Evolutionary conservation across 2,113 vertebrate genomes (phyloP).

Genomic region (Mohoua ochrocephala): DNA sequence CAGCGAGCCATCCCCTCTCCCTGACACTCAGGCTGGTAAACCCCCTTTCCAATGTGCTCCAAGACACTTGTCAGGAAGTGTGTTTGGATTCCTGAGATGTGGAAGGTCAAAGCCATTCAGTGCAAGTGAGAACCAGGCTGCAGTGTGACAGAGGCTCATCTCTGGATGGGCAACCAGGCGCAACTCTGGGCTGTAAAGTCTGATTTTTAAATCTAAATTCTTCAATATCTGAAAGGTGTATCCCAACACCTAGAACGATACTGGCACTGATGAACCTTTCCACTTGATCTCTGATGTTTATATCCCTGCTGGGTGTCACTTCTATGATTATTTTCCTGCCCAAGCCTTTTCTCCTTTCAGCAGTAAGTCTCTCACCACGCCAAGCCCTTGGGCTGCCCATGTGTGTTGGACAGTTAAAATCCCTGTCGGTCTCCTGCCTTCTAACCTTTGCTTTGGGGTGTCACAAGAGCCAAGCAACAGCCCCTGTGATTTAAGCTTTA

Average conservation of each 20-base stretch:
- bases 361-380: fast-evolving
- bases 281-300: not conserved
- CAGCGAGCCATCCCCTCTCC: not conserved
- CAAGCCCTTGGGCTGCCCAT: not conserved
- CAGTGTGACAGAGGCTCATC: not conserved
- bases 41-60: not conserved
- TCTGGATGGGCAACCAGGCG: not conserved
- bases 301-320: not conserved
- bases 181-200: not conserved
- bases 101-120: not conserved
- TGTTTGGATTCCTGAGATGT: not conserved
- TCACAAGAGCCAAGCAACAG: not conserved
- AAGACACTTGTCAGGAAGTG: not conserved
- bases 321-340: not conserved
- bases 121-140: not conserved
- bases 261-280: not conserved
- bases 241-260: not conserved
- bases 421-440: not conserved
- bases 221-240: not conserved
- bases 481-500: not conserved
- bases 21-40: not conserved
- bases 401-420: not conserved
- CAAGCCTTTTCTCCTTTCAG: not conserved
- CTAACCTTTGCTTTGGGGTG: not conserved
- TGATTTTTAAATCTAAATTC: not conserved